These are phyloP conservation scores for Myzus persicae DNA, from an alignment of 1,140 invertebrate genomes.

Conservation along the genomic window DNA sequence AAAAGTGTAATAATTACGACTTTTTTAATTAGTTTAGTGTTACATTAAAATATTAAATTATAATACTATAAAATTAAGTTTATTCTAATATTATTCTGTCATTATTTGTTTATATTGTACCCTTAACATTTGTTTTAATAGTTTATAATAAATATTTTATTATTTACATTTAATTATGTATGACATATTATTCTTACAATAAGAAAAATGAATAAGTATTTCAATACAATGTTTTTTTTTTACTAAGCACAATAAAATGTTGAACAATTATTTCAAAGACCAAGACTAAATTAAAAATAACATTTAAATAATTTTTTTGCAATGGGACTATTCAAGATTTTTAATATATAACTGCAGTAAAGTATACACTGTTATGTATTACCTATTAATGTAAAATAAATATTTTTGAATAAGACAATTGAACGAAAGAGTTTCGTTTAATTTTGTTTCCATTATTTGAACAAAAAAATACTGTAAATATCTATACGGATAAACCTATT, in stretches of 20 bases:
- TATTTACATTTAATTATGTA: not conserved
- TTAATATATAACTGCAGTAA: not conserved
- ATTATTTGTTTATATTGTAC: not conserved
- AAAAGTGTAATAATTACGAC: not conserved
- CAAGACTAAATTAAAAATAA: not conserved
- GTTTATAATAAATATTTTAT: not conserved
- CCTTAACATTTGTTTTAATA: conserved; percentile 10
- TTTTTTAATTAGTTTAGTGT: not conserved
- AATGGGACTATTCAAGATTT: too few relatives aligned
- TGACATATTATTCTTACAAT: not conserved
- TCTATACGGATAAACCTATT: not conserved
- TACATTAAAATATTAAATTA: too few relatives aligned
- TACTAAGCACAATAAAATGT: not conserved
- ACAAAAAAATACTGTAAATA: not conserved
- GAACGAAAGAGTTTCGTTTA: not conserved
- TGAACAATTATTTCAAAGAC: not conserved
- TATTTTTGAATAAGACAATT: not conserved
- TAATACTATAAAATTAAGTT: too few relatives aligned
- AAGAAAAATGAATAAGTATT: not conserved
- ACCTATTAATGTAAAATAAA: not conserved
- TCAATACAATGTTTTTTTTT: not conserved
- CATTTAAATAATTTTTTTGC: not conserved
- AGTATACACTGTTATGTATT: not conserved
- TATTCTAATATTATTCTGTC: conserved; percentile 19
- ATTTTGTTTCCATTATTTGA: not conserved